Evolutionary conservation across 2,113 vertebrate genomes (phyloP), one percentile per base, ranked within the genome.

Genomic region (Collichthys lucidus): DNA sequence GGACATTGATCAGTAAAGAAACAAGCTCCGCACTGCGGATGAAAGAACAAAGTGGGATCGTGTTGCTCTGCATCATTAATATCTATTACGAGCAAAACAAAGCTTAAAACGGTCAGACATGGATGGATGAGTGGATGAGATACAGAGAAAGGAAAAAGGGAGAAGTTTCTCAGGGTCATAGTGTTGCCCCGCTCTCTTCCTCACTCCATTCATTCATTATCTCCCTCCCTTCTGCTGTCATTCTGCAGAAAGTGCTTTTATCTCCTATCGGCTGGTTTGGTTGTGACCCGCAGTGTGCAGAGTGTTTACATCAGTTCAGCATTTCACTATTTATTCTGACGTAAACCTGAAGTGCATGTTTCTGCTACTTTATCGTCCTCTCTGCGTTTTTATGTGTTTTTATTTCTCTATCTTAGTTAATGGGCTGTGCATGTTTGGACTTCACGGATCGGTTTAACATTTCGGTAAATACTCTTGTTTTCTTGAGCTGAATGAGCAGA

Each of bases 31-130:
- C 35, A 60, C 19, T 9, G 1, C 3, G 57, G 75, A 80, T 83
- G 75, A 85, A 85, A 82, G 80, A 72, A 73, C 71, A 76, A 69
- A 87, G 61, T 79, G 3, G 11, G 84, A 72, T 89, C 71, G 4
- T 69, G 87, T 91, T 90, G 75, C 89, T 68, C 20, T 22, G 5
- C 7, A 53, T 82, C 86, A 88, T 91, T 87, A 82, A 88, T 84
- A 92, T 86, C 84, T 68, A 74, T 91, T 78, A 80, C 29, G 74
- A 71, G 55, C n/a, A 52, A 71, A 22, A 35, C 20, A 14, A n/a
- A 72, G 26, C 49, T 61, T 70, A 4, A 74, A 82, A 68, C 40
- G 17, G 72, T 31, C 44, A 20, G 88, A 83, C 80, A 3, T 15
- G 66, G 85, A 89, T 82, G 69, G 50, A 88, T 89, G 80, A 71